These are phyloP conservation scores for Lithosia quadra DNA, from an alignment of 2,888 invertebrate species.

Conservation along the genomic window DNA sequence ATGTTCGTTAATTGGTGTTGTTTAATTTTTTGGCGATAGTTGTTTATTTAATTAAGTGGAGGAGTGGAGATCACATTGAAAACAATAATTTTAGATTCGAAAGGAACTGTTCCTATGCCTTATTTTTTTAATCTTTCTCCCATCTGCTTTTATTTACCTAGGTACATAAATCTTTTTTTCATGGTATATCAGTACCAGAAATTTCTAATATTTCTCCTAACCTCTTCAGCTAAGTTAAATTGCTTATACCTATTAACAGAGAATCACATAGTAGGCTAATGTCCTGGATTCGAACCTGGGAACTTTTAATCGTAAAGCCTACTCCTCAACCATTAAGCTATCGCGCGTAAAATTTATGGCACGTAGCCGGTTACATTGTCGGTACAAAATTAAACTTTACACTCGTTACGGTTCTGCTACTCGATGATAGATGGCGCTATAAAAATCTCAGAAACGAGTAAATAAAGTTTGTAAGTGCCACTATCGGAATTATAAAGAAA, in stretches of 20 bases:
- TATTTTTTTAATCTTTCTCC: no score
- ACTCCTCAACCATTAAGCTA: no score
- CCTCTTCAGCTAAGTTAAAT: no score
- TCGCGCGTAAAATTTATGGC: not conserved
- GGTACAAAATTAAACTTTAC: not conserved
- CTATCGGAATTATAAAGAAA: not conserved
- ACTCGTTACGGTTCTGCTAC: constrained; percentile 55
- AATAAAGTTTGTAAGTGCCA: not conserved
- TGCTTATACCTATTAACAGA: no score
- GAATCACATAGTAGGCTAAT: no score
- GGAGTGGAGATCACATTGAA: not conserved
- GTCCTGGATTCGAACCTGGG: no score
- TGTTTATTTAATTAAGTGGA: not conserved
- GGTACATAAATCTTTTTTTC: no score
- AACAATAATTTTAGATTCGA: not conserved
- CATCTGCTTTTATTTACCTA: no score
- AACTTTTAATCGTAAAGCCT: no score
- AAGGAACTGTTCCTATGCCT: no score
- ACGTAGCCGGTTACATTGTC: not conserved
- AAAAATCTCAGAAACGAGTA: not conserved
- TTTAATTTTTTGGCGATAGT: constrained; percentile 17
- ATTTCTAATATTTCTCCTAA: no score
- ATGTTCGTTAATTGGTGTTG: constrained; percentile 33
- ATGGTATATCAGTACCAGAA: no score
- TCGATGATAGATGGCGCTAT: constrained; percentile 71